These are phyloP conservation scores for Pterostichus madidus DNA, from an alignment of 2,888 invertebrate species.

Conservation along the genomic window DNA sequence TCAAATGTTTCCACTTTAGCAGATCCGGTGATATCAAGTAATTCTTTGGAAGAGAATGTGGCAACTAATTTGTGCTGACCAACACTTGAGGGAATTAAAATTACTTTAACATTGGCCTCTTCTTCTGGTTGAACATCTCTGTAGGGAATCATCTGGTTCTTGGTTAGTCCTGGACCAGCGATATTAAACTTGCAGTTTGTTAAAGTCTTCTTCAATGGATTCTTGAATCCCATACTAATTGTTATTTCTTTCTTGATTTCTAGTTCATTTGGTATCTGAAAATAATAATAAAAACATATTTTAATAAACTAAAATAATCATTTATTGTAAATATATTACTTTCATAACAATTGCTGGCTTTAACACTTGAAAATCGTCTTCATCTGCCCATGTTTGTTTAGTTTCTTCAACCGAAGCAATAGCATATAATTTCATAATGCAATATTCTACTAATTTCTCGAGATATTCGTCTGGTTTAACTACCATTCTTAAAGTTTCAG, in stretches of 20 bases:
- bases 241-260: constrained; percentile 79
- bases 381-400: constrained; percentile 89
- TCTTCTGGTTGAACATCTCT: constrained; percentile 80
- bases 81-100: constrained; percentile 82
- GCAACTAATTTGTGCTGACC: constrained; percentile 85
- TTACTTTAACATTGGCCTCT: constrained; percentile 79
- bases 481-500: constrained; percentile 79
- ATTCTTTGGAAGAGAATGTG: constrained; percentile 84
- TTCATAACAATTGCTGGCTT: constrained; percentile 85
- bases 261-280: constrained; percentile 82
- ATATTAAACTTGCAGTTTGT: constrained; percentile 85
- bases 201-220: constrained; percentile 83
- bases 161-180: constrained; percentile 84
- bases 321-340: constrained; percentile 76
- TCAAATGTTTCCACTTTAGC: constrained; percentile 80
- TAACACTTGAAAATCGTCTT: constrained; percentile 89
- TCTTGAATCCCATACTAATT: constrained; percentile 82
- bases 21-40: constrained; percentile 86
- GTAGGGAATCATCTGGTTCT: constrained; percentile 80
- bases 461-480: constrained; percentile 86
- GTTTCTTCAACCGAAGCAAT: constrained; percentile 90
- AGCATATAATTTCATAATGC: constrained; percentile 88
- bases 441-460: constrained; percentile 89
- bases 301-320: constrained; percentile 2
- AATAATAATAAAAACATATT: constrained; percentile 58